Evolutionary conservation across 2,113 vertebrate genomes (phyloP).

Genomic region (Cnemophilus loriae): DNA sequence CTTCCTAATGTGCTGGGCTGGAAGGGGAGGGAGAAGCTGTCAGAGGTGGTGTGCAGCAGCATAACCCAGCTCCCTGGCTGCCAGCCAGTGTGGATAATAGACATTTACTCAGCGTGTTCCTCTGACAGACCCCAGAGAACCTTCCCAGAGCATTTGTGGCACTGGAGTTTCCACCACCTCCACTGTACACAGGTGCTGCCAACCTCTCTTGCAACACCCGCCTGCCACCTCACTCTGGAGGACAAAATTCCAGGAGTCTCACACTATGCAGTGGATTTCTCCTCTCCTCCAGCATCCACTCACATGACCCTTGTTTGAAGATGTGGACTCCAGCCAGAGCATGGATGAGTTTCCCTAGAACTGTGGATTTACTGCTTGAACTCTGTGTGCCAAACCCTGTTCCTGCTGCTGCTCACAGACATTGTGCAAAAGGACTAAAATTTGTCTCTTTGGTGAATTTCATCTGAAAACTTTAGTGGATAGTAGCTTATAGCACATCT

Average conservation of each 20-base stretch:
- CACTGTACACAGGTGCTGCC: neutral
- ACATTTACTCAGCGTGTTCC: neutral
- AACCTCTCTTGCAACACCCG: neutral
- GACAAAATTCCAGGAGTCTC: neutral
- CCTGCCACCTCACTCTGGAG: neutral
- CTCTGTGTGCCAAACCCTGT: neutral
- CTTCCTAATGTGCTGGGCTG: neutral
- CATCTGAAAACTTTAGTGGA: neutral
- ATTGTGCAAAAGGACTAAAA: neutral
- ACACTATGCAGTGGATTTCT: accelerated
- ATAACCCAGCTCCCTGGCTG: neutral
- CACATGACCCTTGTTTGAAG: neutral
- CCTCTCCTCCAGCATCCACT: neutral
- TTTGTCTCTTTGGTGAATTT: neutral
- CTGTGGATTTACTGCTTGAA: neutral
- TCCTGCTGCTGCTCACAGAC: neutral
- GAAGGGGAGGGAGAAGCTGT: neutral
- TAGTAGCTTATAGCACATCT: neutral
- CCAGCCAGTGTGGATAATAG: neutral
- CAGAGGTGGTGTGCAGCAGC: neutral
- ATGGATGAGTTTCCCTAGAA: neutral
- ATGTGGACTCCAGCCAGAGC: neutral
- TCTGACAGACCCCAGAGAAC: neutral
- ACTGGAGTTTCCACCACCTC: neutral
- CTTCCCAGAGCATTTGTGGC: neutral